phyloP scores from a whole-genome alignment of 2,113 vertebrate genomes.

The Isurus oxyrinchus region DNA sequence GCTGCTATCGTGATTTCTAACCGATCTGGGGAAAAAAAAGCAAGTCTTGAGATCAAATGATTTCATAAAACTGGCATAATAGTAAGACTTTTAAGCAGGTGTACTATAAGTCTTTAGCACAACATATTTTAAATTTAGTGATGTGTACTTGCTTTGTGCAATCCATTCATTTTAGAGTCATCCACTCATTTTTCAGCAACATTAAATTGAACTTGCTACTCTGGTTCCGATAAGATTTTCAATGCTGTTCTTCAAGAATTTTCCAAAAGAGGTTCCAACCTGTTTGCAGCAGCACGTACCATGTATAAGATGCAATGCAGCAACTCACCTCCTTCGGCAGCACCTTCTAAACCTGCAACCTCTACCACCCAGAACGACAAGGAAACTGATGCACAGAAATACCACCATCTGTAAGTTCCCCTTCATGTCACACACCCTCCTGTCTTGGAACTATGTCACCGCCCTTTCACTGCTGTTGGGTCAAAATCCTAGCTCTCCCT shows the following conservation, averaged over 20 bases:
- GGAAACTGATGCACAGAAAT: no score
- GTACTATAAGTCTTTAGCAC: neutral
- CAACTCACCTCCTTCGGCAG: no score
- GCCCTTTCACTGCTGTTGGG: no score
- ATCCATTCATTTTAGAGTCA: neutral
- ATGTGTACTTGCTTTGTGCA: no score
- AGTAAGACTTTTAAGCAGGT: neutral
- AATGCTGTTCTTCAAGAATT: neutral
- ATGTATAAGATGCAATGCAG: no score
- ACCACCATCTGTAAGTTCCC: no score
- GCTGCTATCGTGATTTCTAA: neutral
- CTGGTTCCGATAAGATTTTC: neutral
- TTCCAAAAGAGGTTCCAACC: neutral
- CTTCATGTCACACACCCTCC: no score
- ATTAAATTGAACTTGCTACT: neutral
- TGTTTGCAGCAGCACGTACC: no score
- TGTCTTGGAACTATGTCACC: no score
- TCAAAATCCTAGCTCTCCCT: neutral
- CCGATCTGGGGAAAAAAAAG: slow-evolving; percentile 17
- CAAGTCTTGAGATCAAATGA: neutral
- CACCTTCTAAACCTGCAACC: no score
- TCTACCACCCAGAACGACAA: no score
- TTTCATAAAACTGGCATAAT: neutral
- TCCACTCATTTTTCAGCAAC: neutral
- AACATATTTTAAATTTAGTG: neutral